Percentiles rank a stretch among this genome's conserved stretches.
Conservation (phyloP, 2,113 vertebrate species). For the Neomonachus schauinslandi region DNA sequence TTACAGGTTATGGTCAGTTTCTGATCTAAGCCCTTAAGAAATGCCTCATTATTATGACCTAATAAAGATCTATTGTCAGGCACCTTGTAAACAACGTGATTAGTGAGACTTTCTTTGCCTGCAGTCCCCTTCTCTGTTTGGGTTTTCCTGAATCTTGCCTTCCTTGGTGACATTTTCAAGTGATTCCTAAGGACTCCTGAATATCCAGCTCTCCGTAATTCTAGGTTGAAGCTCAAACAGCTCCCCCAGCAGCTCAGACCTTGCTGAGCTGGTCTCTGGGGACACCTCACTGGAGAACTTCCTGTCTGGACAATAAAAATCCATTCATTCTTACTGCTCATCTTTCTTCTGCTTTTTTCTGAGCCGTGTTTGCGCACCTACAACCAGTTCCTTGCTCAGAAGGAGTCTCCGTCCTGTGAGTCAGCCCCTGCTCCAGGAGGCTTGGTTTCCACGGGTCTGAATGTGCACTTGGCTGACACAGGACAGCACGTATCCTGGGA, state of each 20-base stretch:
- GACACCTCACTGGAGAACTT: rapidly evolving
- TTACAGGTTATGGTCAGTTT: background rate
- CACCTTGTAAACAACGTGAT: background rate
- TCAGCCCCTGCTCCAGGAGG: background rate
- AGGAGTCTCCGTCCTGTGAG: no score
- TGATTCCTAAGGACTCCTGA: rapidly evolving
- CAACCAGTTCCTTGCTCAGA: rapidly evolving
- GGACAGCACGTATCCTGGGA: background rate
- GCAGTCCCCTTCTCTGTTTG: no score
- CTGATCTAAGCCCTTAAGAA: background rate
- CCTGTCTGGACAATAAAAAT: background rate
- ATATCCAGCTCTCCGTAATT: rapidly evolving
- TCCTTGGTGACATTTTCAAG: background rate
- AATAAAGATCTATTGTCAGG: background rate
- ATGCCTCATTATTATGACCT: background rate
- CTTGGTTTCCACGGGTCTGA: rapidly evolving
- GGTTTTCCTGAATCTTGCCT: background rate
- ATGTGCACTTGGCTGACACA: rapidly evolving
- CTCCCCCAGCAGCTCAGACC: background rate
- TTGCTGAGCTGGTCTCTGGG: background rate
- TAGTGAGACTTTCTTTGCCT: no score
- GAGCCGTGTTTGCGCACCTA: rapidly evolving
- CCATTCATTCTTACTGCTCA: background rate
- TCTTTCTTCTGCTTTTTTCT: background rate
- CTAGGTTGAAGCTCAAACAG: background rate